These are phyloP conservation scores for Malurus leucopterus DNA, from an alignment of 2,797 vertebrate genomes.

Conservation along the genomic window DNA sequence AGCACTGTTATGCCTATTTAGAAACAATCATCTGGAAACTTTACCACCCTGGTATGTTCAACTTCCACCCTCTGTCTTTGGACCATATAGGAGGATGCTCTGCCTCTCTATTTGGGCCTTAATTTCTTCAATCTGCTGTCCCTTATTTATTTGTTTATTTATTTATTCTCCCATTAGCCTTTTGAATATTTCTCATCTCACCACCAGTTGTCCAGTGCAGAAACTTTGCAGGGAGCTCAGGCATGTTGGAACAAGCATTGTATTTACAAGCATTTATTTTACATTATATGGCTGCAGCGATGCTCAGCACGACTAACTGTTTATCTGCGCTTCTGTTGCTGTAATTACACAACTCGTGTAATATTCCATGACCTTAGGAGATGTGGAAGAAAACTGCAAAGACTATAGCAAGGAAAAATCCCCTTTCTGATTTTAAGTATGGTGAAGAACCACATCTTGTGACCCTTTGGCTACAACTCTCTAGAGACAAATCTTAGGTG, in stretches of 20 bases:
- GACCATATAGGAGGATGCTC: rapidly evolving
- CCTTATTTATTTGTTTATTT: background rate
- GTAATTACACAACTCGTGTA: background rate
- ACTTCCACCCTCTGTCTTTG: background rate
- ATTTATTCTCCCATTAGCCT: background rate
- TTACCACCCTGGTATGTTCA: background rate
- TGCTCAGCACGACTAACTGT: background rate
- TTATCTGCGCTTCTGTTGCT: background rate
- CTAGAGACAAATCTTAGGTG: background rate
- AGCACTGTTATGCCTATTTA: background rate
- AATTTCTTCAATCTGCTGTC: background rate
- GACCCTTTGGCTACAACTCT: background rate
- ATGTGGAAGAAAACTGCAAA: background rate
- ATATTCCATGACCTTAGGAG: background rate
- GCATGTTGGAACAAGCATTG: background rate
- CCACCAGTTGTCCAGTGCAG: background rate
- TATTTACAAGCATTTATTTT: background rate
- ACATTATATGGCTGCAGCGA: background rate
- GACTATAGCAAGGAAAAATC: background rate
- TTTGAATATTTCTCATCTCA: background rate
- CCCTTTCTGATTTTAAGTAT: background rate
- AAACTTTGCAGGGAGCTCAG: background rate
- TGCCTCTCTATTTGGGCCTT: background rate
- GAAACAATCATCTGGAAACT: background rate
- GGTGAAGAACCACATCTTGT: background rate